Evolutionary conservation across 1,140 invertebrate genomes (phyloP).

Genomic region (Oscheius sp.): DNA sequence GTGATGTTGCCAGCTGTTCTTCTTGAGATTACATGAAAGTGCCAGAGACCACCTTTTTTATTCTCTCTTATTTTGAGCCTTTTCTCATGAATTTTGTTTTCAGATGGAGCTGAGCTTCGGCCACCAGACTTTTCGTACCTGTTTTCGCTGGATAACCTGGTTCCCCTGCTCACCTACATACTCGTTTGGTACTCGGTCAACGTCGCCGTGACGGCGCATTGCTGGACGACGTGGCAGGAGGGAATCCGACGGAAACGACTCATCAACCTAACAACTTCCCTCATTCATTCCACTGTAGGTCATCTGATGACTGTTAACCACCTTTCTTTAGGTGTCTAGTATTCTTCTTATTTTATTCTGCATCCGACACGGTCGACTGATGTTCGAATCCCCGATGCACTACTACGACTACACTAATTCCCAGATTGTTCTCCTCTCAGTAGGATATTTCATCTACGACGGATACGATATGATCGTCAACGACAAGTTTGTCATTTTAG

Average conservation of each 20-base stretch:
- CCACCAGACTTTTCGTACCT: background rate
- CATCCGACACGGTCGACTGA: constrained; percentile 21
- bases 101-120: background rate
- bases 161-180: constrained; percentile 23
- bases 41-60: background rate
- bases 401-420: constrained; percentile 26
- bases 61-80: too few relatives aligned
- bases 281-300: constrained; percentile 28
- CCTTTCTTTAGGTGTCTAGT: constrained; percentile 26
- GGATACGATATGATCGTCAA: constrained; percentile 32
- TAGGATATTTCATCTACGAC: constrained; percentile 40
- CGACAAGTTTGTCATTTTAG: constrained; percentile 15
- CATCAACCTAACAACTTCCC: constrained; percentile 23
- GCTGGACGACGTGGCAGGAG: constrained; percentile 26
- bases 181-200: constrained; percentile 18
- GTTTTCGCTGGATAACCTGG: background rate
- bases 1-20: too few relatives aligned
- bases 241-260: constrained; percentile 25
- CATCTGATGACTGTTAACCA: background rate
- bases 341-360: constrained; percentile 24
- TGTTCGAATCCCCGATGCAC: constrained; percentile 36
- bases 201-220: constrained; percentile 5
- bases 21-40: background rate
- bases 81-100: too few relatives aligned
- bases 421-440: constrained; percentile 34